Evolutionary conservation across 92 coral and sea anemone species (phyloP).

Genomic region (Zoanthus gigantus): DNA sequence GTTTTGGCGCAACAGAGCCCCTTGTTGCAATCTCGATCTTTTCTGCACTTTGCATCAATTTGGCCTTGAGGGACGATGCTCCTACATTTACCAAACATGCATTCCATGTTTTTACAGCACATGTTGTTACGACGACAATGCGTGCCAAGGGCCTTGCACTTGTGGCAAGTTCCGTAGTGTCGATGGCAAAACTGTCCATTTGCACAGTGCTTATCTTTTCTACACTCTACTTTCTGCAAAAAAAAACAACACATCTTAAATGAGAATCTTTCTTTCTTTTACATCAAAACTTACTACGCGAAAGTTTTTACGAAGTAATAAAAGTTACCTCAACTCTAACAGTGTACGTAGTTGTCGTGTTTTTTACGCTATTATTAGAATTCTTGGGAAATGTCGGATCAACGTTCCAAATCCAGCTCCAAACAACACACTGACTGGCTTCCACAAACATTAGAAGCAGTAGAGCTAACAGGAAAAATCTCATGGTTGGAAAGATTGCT

Average conservation of each 20-base stretch:
- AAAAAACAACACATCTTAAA: background rate
- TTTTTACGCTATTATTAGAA: background rate
- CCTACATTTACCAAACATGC: conserved; percentile 94
- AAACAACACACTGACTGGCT: conserved; percentile 79
- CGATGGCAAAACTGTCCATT: conserved; percentile 86
- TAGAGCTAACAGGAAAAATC: conserved; percentile 45
- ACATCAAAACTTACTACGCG: background rate
- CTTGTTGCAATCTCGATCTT: conserved; percentile 82
- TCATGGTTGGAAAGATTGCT: conserved; percentile 54
- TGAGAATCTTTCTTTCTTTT: background rate
- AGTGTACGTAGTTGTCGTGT: background rate
- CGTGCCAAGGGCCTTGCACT: conserved; percentile 73
- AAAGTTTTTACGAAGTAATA: background rate
- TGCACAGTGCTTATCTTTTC: conserved; percentile 85
- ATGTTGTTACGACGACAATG: conserved; percentile 90
- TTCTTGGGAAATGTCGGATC: conserved; percentile 65
- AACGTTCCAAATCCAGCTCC: conserved; percentile 83
- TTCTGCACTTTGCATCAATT: conserved; percentile 76
- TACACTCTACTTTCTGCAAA: conserved; percentile 68
- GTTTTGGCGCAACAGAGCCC: conserved; percentile 93
- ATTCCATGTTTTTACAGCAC: conserved; percentile 89
- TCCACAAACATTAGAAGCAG: conserved; percentile 58
- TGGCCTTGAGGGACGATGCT: conserved; percentile 72
- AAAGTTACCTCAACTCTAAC: conserved; percentile 29
- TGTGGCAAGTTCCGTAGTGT: conserved; percentile 91